Conservation (phyloP, 2,888 invertebrate species). For the Coelogynopora nodosa region DNA sequence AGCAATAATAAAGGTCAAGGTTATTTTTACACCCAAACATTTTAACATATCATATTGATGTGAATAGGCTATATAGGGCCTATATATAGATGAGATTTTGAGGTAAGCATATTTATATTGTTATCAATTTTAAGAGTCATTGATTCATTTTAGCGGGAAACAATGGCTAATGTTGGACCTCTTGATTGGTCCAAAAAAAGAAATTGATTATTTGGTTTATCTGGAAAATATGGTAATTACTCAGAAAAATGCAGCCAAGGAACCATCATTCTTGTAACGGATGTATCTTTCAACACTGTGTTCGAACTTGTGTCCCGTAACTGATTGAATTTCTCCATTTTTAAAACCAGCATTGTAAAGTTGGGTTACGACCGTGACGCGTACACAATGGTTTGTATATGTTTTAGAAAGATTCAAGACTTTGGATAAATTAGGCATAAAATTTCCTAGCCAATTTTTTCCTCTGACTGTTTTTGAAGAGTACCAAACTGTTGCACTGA, state of each 20-base stretch:
- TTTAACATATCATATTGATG: too few relatives aligned
- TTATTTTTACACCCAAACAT: too few relatives aligned
- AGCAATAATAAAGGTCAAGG: too few relatives aligned
- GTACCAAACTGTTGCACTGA: slow-evolving; percentile 25
- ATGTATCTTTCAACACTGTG: slow-evolving; percentile 24
- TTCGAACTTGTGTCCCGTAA: background rate
- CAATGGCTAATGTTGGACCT: background rate
- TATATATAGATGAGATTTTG: too few relatives aligned
- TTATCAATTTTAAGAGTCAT: background rate
- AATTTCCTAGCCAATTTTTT: slow-evolving; percentile 15
- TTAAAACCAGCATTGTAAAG: slow-evolving; percentile 7
- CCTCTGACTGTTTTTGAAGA: background rate
- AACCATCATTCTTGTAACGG: slow-evolving; percentile 10
- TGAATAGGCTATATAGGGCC: too few relatives aligned
- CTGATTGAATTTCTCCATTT: slow-evolving; percentile 16
- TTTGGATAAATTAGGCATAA: slow-evolving; percentile 18
- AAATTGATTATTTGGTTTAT: background rate
- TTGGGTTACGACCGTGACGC: slow-evolving; percentile 24
- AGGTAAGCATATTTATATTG: too few relatives aligned
- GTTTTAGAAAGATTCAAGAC: slow-evolving; percentile 24
- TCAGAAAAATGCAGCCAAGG: background rate
- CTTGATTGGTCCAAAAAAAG: background rate
- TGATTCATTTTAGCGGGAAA: background rate
- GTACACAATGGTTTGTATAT: background rate
- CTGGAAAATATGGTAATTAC: background rate